phyloP scores from a whole-genome alignment of 2,888 invertebrate species.

The Entomobrya proxima region DNA sequence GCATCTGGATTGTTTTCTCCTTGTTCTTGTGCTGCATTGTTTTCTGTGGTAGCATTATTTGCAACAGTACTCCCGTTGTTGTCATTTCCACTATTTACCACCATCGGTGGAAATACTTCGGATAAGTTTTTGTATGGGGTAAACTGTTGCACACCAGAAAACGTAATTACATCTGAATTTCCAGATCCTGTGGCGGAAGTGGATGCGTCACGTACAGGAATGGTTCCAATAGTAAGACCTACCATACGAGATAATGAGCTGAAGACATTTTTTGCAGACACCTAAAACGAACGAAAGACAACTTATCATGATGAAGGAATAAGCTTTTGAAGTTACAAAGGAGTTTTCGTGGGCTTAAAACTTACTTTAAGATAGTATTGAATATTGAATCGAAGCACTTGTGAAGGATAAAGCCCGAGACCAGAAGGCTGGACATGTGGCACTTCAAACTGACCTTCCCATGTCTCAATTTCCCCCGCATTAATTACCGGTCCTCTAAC shows the following conservation, averaged over 20 bases:
- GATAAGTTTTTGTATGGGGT: constrained; percentile 42
- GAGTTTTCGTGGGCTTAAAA: not conserved
- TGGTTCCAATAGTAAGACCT: constrained; percentile 45
- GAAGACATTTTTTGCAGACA: constrained; percentile 39
- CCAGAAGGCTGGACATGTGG: constrained; percentile 49
- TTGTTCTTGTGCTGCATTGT: not conserved
- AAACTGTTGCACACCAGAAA: constrained; percentile 9
- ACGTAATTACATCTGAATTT: not conserved
- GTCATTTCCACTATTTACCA: not conserved
- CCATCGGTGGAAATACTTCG: constrained; percentile 19
- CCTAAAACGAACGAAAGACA: not conserved
- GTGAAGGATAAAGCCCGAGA: constrained; percentile 47
- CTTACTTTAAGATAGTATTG: constrained; percentile 43
- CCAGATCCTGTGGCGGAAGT: not conserved
- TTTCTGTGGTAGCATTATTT: not conserved
- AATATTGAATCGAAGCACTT: constrained; percentile 51
- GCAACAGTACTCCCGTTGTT: not conserved
- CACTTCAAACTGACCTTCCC: constrained; percentile 38
- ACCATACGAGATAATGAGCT: constrained; percentile 34
- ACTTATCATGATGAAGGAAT: not conserved
- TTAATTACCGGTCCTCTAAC: constrained; percentile 33
- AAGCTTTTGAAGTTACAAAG: not conserved
- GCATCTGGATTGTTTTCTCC: not conserved
- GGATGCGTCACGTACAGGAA: constrained; percentile 5
- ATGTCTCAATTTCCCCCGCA: constrained; percentile 38